Base-by-base conservation (phyloP, 2,113 vertebrate species). In the Semnornis frantzii region DNA sequence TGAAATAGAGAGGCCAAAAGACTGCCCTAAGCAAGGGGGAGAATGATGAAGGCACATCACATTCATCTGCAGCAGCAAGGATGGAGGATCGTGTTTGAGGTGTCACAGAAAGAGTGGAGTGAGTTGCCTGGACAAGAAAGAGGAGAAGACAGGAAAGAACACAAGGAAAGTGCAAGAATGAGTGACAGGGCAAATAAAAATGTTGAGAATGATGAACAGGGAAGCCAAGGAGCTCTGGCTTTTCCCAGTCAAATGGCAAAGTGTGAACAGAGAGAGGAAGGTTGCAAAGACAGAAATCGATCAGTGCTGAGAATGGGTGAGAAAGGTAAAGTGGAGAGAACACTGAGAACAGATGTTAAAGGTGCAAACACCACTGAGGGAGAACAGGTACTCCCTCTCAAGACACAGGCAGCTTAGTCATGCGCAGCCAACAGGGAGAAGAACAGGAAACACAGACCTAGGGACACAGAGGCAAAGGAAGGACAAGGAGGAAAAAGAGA, bases 101-200 rank as follows among this genome's bases (percentile, higher is more conserved):
- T 91, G 54, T 69, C 73, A 93, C 34, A 94, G 74, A 89, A 82
- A 87, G 75, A 78, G 42, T 46, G 77, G 84, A 33, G 39, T 86
- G 65, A n/a, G 63, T 14, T 89, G 79, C 75, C 82, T 93, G 84
- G 75, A 85, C 85, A 90, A 75, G 70, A 74, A 80, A 77, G 86
- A 82, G 78, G 39, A 96, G 76, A 76, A 71, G 87, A 95, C 12
- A 89, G 77, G 71, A 73, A 92, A 89, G 52, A 94, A 92, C 83
- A 85, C 46, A 81, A 50, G 42, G 75, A 77, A 90, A 12, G 33
- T 70, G 50, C 72, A 92, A 87, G 66, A 44, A 30, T 89, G 89
- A 94, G 68, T 63, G 57, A 87, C 27, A 90, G 15, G 21, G 24
- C 27, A 89, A 75, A 89, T 60, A 59, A 63, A 25, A 50, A 23